Percentiles rank a stretch among this genome's conserved stretches.
phyloP scores from a whole-genome alignment of 2,113 vertebrate genomes.

The Coreoperca whiteheadi region DNA sequence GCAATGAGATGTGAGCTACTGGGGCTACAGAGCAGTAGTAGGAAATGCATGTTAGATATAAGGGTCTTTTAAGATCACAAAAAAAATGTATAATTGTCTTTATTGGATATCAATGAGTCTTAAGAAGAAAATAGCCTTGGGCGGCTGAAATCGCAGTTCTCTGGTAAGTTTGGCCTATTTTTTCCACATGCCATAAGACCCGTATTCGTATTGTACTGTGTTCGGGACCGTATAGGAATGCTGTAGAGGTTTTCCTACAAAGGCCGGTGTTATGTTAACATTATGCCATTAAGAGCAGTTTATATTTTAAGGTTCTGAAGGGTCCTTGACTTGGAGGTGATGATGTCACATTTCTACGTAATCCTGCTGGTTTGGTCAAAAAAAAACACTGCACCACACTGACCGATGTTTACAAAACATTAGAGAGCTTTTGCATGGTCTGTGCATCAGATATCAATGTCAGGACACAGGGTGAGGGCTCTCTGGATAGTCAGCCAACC shows the following conservation, averaged over 20 bases:
- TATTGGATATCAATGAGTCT: background rate
- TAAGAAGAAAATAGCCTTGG: background rate
- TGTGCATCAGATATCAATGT: background rate
- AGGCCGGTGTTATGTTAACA: background rate
- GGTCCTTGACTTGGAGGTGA: constrained; percentile 61
- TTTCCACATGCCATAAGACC: background rate
- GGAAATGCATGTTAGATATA: background rate
- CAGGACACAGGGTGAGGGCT: no score
- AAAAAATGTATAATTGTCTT: background rate
- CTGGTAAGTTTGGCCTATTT: constrained; percentile 46
- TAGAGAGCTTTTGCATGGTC: background rate
- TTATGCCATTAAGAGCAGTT: constrained; percentile 1
- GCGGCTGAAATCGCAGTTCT: background rate
- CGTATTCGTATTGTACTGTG: background rate
- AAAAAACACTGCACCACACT: constrained; percentile 29
- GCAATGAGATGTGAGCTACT: constrained; percentile 49
- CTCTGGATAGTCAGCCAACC: background rate
- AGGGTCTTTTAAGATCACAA: background rate
- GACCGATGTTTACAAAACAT: background rate
- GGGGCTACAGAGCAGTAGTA: background rate
- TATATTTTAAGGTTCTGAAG: constrained; percentile 10
- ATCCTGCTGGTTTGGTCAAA: constrained; percentile 2
- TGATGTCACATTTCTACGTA: constrained; percentile 60
- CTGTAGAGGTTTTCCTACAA: background rate
- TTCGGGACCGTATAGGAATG: background rate